Base-by-base conservation (phyloP, 2,113 vertebrate species). In the Microcebus lehilahytsara region DNA sequence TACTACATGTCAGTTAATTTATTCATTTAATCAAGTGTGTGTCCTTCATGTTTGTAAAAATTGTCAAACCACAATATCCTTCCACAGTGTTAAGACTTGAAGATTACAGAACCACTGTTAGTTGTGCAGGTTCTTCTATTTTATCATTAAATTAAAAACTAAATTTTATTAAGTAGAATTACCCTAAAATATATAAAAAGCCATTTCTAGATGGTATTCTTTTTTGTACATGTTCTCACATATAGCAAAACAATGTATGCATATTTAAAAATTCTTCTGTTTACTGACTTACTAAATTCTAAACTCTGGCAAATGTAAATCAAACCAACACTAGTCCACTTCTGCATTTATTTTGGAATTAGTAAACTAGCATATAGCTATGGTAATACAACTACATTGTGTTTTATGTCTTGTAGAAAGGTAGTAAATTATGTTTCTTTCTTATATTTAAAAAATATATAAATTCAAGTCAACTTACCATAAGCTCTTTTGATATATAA, bases 181-280 rank as follows among this genome's bases (percentile, higher is more conserved):
- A 94, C 20, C 84, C 49, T 83, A 62, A 77, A 84, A 69, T 6
- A 72, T 66, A 64, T 79, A 37, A 67, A 85, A 95, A 67, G 40
- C n/a, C 34, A 72, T 83, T 89, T 95, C 42, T 30, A 89, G 71
- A 71, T 89, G n/a, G 80, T 95, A 64, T n/a, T 96, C 58, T 77
- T 74, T 95, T 95, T 77, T 93, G 51, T 74, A 30, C 51, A 60
- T 93, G 90, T 95, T 12, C 85, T 94, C 53, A 5, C 46, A 67
- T 78, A 83, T 4, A 67, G 25, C 88, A n/a, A 96, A 89, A 89
- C 40, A 89, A 16, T n/a, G 40, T 84, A 23, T 56, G 7, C 53
- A 4, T 69, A 46, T 53, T 74, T 60, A 95, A 46, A 81, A 79
- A 89, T 88, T 64, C 20, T 72, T 94, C 49, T 75, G 22, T 86